Evolutionary conservation across 2,888 invertebrate species (phyloP), one percentile per base, ranked within the genome.

Genomic region (Dolichopus griseipennis): DNA sequence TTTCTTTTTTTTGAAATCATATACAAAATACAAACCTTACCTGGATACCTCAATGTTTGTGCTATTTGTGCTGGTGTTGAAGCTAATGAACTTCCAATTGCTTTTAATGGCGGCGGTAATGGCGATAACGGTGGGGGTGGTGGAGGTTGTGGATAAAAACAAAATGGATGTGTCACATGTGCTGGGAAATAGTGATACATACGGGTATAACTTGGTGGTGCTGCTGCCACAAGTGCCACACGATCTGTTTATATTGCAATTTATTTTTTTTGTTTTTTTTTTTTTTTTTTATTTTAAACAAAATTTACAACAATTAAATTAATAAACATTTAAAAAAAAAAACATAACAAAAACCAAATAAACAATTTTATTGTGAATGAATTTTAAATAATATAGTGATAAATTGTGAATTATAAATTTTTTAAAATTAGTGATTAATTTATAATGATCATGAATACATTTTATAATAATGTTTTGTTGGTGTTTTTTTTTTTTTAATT

Each of bases 191-290:
- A 86, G 80, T 86, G 85, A 79, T 84, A 84, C 81, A 85, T 83
- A 79, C 85, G 84, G 78, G 85, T 85, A 82, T 86, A 86, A 78
- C 85, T 85, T 73, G 86, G 85, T 74, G 85, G 85, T 75, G 86
- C 83, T 73, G 85, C 83, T 72, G 84, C 84, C 73, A 86, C 85
- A 76, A 87, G 82, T 74, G 87, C 87, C 77, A 87, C 84, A 74
- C 85, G 85, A 86, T 88, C 88, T 88, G 82, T 75, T 82, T 83
- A 78, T 76, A 64, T 62, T 68, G 43, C 64, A 67, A 69, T 68
- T 66, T 68, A 67, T 69, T 70, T 20, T 65, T 70, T 65, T 65
- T 67, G 34, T 68, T 65, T 65, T 65, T 67, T 66, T 67, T 43
- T 65, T 18, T 66, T 66, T 65, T 27, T 68, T 68, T 63, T 41